phyloP scores from a whole-genome alignment of 30 jellyfish, hydroid and myxozoan genomes.

The Aurelia coerulea region DNA sequence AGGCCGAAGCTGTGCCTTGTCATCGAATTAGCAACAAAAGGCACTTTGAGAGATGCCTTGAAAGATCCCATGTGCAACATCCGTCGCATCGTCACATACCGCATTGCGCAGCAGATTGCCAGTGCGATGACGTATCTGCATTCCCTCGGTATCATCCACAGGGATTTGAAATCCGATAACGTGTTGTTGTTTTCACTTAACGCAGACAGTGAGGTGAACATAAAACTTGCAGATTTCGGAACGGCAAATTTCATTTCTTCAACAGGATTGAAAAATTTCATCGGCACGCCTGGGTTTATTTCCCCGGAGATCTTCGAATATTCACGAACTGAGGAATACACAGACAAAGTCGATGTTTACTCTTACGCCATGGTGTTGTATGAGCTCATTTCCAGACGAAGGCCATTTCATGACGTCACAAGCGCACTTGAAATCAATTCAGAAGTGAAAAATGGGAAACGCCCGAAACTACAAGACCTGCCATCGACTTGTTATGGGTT shows the following conservation, averaged over 20 bases:
- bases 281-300: constrained; percentile 84
- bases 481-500: constrained; percentile 56
- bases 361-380: constrained; percentile 88
- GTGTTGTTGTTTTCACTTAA: constrained; percentile 79
- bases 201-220: constrained; percentile 60
- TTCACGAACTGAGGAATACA: constrained; percentile 80
- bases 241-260: constrained; percentile 93
- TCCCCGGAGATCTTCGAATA: constrained; percentile 94
- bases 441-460: constrained; percentile 71
- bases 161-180: constrained; percentile 95
- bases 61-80: constrained; percentile 19
- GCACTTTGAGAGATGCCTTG: constrained; percentile 61
- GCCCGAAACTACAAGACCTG: constrained; percentile 76
- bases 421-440: constrained; percentile 47
- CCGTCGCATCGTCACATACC: constrained; percentile 64
- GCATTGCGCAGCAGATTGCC: constrained; percentile 82
- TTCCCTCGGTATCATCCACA: constrained; percentile 74
- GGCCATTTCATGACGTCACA: constrained; percentile 76
- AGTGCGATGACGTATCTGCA: constrained; percentile 85
- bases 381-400: constrained; percentile 75
- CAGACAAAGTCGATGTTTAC: constrained; percentile 87
- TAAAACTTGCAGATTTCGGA: constrained; percentile 93
- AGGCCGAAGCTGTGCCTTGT: constrained; percentile 88
- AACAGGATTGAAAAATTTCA: constrained; percentile 62
- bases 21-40: constrained; percentile 86